Percentiles rank a stretch among this genome's conserved stretches.
Conservation (phyloP, 2,888 invertebrate species). For the Drosophila phalerata region DNA sequence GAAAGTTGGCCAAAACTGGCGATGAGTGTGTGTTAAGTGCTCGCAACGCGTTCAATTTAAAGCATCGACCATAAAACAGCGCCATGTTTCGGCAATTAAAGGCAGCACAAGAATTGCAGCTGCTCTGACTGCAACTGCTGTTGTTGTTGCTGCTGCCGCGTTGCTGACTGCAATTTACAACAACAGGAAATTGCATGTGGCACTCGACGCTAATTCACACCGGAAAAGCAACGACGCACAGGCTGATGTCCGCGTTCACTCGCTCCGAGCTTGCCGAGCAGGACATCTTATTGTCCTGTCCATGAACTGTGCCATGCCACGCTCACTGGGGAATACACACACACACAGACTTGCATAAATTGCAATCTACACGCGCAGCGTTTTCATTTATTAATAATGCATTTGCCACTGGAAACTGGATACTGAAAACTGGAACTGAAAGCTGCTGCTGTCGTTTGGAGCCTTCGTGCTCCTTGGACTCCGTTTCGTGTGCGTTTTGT, state of each 20-base stretch:
- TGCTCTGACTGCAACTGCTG: slow-evolving; percentile 8
- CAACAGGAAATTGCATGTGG: slow-evolving; percentile 79
- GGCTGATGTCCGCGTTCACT: slow-evolving; percentile 51
- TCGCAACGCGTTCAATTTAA: slow-evolving; percentile 56
- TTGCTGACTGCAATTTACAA: slow-evolving; percentile 65
- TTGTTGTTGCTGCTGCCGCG: slow-evolving; percentile 10
- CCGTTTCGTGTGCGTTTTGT: slow-evolving; percentile 49
- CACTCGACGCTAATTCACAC: slow-evolving; percentile 79
- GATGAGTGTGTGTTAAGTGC: slow-evolving; percentile 47
- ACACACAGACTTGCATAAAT: slow-evolving; percentile 50
- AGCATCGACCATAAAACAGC: slow-evolving; percentile 54
- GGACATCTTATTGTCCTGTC: slow-evolving; percentile 67
- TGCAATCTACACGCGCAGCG: slow-evolving; percentile 62
- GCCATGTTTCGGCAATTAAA: slow-evolving; percentile 62
- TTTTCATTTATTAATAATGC: slow-evolving; percentile 71
- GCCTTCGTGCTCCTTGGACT: slow-evolving; percentile 36
- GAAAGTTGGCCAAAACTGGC: slow-evolving; percentile 34
- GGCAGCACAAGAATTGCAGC: slow-evolving; percentile 44
- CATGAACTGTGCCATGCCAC: slow-evolving; percentile 48
- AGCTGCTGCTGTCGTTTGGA: slow-evolving; percentile 13
- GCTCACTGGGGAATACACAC: slow-evolving; percentile 29
- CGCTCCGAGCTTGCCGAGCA: slow-evolving; percentile 16
- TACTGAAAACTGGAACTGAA: slow-evolving; percentile 1
- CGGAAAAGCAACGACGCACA: slow-evolving; percentile 65
- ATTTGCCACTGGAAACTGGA: slow-evolving; percentile 45